Base-by-base conservation (phyloP, 2,113 vertebrate genomes). In the Erinaceus europaeus region DNA sequence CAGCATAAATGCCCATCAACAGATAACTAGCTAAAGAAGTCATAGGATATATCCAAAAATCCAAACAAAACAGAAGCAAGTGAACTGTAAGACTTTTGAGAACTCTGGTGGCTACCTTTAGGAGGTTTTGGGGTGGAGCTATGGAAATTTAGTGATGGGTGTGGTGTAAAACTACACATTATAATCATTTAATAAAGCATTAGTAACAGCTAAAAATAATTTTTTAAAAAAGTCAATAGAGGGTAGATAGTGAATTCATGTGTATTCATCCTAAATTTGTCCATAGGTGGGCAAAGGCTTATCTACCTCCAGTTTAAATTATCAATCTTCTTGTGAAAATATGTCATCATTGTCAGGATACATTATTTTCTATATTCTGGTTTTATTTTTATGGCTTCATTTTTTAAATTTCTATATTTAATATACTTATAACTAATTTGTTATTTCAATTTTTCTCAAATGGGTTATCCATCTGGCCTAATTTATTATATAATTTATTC, bases 401-500 rank as follows among this genome's bases (percentile, higher is more conserved):
- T 69, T 90, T 71, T 73, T 13, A 78, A 88, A 64, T 79, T 76
- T 76, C 12, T 12, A 44, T 12, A 44, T 71, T 91, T 68, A 53
- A 80, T 86, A 57, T 11, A 62, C 53, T 86, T 89, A 48, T 71
- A 59, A 82, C 71, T 74, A 71, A 48, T 88, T 64, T 86, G 53
- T 75, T 65, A 18, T 69, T 34, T 73, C 42, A 40, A 55, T 75
- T 80, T 80, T 93, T 76, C 46, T 84, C 23, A 76, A 73, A 38
- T 85, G 25, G 6, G 20, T 82, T 86, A 86, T 4, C 13, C 48
- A 61, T 48, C 40, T 83, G 27, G 40, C 20, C 74, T 76, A 62
- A 92, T 84, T 86, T 90, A 84, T 76, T 88, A 57, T 89, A 53
- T 57, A 90, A 86, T 76, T 44, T 29, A 78, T 25, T 46, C 17